Percentiles rank a stretch among this genome's conserved stretches.
These are phyloP conservation scores for Saturnia pavonia DNA, from an alignment of 2,888 invertebrate genomes.

Conservation along the genomic window DNA sequence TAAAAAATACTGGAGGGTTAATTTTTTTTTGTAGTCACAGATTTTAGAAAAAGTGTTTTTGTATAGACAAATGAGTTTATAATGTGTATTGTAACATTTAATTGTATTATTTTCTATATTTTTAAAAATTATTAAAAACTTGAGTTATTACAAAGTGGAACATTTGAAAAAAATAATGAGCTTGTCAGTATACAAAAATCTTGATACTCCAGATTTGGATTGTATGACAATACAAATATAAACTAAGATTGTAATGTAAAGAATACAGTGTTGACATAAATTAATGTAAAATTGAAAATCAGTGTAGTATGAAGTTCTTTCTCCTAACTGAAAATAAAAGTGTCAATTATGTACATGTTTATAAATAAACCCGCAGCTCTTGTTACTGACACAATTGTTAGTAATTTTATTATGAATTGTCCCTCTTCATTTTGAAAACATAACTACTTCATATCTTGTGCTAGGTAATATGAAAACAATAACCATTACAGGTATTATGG, in stretches of 20 bases:
- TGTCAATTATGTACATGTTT: not conserved
- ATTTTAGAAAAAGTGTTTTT: not conserved
- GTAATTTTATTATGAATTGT: not conserved
- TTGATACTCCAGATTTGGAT: not conserved
- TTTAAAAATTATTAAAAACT: not conserved
- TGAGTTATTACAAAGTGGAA: not conserved
- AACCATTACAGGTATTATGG: conserved; percentile 93
- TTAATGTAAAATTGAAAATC: not conserved
- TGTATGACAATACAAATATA: not conserved
- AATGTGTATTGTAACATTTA: not conserved
- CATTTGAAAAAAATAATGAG: not conserved
- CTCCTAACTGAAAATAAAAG: not conserved
- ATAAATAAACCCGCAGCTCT: not conserved
- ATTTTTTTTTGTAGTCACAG: not conserved
- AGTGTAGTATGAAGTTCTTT: not conserved
- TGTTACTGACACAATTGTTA: not conserved
- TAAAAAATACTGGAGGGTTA: not conserved
- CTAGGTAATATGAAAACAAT: conserved; percentile 1
- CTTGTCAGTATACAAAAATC: not conserved
- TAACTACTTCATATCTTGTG: not conserved
- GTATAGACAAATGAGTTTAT: not conserved
- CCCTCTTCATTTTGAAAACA: not conserved
- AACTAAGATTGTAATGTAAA: not conserved
- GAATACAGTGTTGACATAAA: not conserved
- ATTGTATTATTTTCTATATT: not conserved